Base-by-base conservation (phyloP, 2,888 invertebrate species). In the Acheta domesticus region DNA sequence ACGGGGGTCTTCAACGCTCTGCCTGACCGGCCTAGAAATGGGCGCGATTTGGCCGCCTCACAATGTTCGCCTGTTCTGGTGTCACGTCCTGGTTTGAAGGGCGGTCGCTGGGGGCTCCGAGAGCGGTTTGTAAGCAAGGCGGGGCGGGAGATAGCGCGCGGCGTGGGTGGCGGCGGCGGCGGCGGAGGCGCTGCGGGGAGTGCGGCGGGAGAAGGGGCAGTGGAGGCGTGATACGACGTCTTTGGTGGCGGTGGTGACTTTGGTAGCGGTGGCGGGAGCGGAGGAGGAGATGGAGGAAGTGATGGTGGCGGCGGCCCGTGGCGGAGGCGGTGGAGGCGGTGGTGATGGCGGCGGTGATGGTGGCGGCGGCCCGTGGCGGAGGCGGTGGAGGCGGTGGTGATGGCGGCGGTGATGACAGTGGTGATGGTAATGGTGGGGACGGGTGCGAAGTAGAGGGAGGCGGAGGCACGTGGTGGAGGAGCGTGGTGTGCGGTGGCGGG, bases 1-100 rank as follows among this genome's bases (percentile, higher is more conserved):
- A 14, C 16, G 62, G 77, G 77, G 79, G 82, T 77, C 80, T 81
- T 82, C 80, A 80, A 79, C 62, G 74, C 49, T 36, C 77, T 80
- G 78, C 82, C 82, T 82, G 82, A 82, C 82, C 81, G 82, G 82
- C 82, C 81, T 82, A 82, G 82, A 80, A 82, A 82, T 82, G 82
- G 82, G 76, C 81, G 76, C 81, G 80, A 82, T 82, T 82, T 81
- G 76, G 75, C 78, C 77, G 79, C 80, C 79, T 80, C 78, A 78
- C 79, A 80, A 80, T 78, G 80, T 79, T 79, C 80, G 20, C 80
- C 48, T 62, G 80, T 50, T 77, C 79, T 62, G 77, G 74, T 80
- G 82, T 82, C 82, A 82, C 82, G 82, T 82, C 82, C 80, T 78
- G 78, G 80, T 82, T 82, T 82, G 82, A 82, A 82, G 82, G 81